Percentiles rank a stretch among this genome's conserved stretches.
Evolutionary conservation across 2,888 invertebrate species (phyloP).

Genomic region (Hecatera dysodea): DNA sequence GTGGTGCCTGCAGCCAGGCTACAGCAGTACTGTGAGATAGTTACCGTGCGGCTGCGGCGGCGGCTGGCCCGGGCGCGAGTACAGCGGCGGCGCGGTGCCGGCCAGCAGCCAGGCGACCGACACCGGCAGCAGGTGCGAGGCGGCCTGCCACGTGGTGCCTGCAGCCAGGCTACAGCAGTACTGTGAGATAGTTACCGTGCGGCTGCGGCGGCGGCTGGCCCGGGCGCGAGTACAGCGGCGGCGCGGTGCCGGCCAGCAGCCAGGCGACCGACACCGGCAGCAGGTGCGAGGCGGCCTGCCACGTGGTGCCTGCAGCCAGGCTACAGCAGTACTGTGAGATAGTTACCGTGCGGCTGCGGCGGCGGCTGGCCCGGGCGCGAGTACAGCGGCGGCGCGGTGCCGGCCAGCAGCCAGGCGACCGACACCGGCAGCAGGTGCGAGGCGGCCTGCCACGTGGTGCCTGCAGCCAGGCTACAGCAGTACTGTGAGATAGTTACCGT

Average conservation of each 20-base stretch:
- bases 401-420: conserved; percentile 93
- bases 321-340: conserved; percentile 85
- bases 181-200: conserved; percentile 49
- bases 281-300: too few species aligned
- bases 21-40: conserved; percentile 81
- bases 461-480: conserved; percentile 94
- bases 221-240: conserved; percentile 87
- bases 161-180: conserved; percentile 93
- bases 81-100: conserved; percentile 91
- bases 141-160: too few species aligned
- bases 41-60: conserved; percentile 72
- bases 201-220: conserved; percentile 77
- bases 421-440: too few species aligned
- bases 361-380: conserved; percentile 79
- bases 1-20: too few species aligned
- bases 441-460: too few species aligned
- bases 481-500: conserved; percentile 32
- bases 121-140: too few species aligned
- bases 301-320: too few species aligned
- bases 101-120: too few species aligned
- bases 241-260: conserved; percentile 93
- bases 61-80: conserved; percentile 81
- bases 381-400: conserved; percentile 91
- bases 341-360: conserved; percentile 69
- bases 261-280: too few species aligned